These are phyloP conservation scores for Zosterops hypoxanthus DNA, from an alignment of 2,113 vertebrate genomes.

Conservation along the genomic window DNA sequence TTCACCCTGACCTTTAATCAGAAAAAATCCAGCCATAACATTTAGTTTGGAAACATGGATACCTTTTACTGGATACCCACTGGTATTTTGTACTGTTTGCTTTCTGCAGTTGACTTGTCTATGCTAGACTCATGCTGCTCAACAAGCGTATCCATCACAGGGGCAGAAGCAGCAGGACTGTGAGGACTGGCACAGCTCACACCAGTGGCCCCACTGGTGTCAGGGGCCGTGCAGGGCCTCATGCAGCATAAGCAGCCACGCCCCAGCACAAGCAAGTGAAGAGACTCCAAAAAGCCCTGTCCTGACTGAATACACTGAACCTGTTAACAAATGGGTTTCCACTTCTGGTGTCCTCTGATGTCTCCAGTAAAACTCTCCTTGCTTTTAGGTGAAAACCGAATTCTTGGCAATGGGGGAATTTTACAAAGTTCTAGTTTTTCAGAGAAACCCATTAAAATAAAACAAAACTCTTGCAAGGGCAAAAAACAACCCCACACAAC, in stretches of 20 bases:
- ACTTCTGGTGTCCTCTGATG: neutral
- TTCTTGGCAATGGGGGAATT: neutral
- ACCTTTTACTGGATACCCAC: neutral
- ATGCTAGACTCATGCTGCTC: neutral
- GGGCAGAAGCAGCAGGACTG: neutral
- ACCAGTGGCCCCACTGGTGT: neutral
- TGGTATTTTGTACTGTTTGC: neutral
- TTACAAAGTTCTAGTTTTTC: neutral
- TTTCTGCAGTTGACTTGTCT: neutral
- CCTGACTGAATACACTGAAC: neutral
- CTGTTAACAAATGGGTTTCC: neutral
- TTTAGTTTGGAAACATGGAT: neutral
- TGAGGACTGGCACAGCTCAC: neutral
- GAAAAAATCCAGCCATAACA: neutral
- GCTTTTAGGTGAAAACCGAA: neutral
- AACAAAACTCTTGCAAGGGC: neutral
- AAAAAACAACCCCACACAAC: accelerated
- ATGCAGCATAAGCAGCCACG: neutral
- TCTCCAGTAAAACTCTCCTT: neutral
- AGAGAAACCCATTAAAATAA: neutral
- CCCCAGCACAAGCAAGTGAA: neutral
- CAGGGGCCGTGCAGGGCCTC: neutral
- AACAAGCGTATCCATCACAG: accelerated
- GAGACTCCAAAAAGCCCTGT: neutral
- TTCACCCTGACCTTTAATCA: neutral